Evolutionary conservation across 2,797 vertebrate species (phyloP).

Genomic region (Oreonectes daqikongensis): DNA sequence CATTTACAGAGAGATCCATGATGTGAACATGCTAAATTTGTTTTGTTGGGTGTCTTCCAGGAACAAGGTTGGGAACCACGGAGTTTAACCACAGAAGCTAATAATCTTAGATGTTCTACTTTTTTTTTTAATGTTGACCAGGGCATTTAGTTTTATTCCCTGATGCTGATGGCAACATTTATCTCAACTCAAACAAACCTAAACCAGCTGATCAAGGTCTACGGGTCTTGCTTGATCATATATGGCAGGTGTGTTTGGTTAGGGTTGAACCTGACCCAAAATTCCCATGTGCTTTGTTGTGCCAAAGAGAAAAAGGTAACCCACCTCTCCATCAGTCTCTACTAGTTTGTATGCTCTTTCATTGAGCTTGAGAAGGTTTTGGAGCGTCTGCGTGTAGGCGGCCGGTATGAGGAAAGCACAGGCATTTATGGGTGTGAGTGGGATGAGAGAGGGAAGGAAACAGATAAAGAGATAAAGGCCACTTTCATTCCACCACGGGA

Average conservation of each 20-base stretch:
- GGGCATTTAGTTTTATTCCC: background rate
- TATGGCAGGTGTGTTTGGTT: constrained; percentile 1
- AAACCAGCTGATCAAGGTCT: background rate
- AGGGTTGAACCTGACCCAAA: background rate
- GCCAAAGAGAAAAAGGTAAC: background rate
- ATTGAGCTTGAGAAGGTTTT: background rate
- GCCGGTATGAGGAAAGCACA: background rate
- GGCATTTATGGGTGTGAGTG: background rate
- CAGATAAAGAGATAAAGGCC: background rate
- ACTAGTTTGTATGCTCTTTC: background rate
- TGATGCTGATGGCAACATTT: background rate
- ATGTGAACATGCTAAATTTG: background rate
- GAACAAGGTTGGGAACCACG: background rate
- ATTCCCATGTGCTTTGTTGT: background rate
- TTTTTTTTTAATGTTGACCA: too few species aligned
- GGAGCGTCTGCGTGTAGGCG: background rate
- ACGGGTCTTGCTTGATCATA: background rate
- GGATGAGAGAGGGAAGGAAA: background rate
- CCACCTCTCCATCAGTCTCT: background rate
- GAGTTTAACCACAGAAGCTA: background rate
- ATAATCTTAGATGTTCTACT: too few species aligned
- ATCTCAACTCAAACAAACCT: background rate
- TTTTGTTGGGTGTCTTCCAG: background rate
- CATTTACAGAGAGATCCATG: background rate
- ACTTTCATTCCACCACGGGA: constrained; percentile 3